phyloP scores from a whole-genome alignment of 2,888 invertebrate genomes.

The Drosophila percnosoma region DNA sequence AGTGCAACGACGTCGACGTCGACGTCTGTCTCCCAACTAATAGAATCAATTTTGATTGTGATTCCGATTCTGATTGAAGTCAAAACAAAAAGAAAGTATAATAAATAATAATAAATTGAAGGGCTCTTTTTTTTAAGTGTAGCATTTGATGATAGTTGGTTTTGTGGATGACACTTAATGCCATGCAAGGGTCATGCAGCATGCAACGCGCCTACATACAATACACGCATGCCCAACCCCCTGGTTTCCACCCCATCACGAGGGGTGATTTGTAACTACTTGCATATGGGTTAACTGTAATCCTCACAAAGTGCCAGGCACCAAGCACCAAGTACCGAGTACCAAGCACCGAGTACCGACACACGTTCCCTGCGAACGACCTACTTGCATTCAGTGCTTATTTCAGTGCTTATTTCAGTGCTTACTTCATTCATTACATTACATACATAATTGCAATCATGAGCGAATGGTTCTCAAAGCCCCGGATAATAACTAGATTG shows the following conservation, averaged over 20 bases:
- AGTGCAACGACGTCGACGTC: background rate
- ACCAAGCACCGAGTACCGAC: background rate
- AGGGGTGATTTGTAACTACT: background rate
- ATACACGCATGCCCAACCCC: background rate
- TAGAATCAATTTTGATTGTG: conserved; percentile 3
- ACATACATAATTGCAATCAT: conserved; percentile 51
- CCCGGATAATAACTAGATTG: conserved; percentile 43
- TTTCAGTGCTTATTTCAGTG: background rate
- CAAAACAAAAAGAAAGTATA: background rate
- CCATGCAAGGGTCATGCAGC: background rate
- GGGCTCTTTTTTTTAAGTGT: background rate
- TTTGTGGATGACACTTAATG: background rate
- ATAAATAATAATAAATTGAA: background rate
- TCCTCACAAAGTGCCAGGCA: background rate
- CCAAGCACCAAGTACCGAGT: background rate
- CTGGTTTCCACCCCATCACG: background rate
- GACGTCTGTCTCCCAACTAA: background rate
- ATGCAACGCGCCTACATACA: background rate
- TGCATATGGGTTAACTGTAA: background rate
- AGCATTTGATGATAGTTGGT: background rate
- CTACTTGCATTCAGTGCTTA: background rate
- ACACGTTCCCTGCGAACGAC: background rate
- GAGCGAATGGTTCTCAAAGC: conserved; percentile 51
- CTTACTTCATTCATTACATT: conserved; percentile 1
- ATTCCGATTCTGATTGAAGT: background rate